Evolutionary conservation across 2,888 invertebrate genomes (phyloP), one percentile per base, ranked within the genome.

Genomic region (Tetheella fluctuosa): DNA sequence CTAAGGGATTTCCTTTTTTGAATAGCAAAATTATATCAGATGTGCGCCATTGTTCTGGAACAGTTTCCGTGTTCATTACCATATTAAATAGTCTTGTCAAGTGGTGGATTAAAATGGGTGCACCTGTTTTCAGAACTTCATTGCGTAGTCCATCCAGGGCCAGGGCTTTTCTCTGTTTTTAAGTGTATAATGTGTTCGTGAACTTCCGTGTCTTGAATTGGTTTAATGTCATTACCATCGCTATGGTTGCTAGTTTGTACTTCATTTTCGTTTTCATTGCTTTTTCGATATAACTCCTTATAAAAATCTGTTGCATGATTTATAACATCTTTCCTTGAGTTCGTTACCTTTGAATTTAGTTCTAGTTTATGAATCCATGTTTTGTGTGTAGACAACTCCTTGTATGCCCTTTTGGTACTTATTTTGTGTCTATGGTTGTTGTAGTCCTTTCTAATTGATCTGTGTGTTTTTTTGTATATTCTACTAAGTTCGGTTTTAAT

Each of bases 381-480:
- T 64, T 61, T 64, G 0, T 37, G 8, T 17, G 7, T 48, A 5
- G 52, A 57, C 39, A 62, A 34, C 39, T 64, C 52, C 59, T 62
- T 62, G 37, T 28, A 55, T 10, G 60, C 64, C 57, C 23, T 62
- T 25, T 62, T 64, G 23, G 10, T 34, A 23, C 62, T 62, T 52
- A 62, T 48, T 30, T 37, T 17, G 13, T 52, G 25, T 54, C 60
- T 64, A 17, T 64, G n/a, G 0, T 58, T 56, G 34, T 54, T 17
- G 15, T 64, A 62, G 15, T 64, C 60, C 23, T 52, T 58, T 54
- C 57, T 59, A 28, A 64, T 23, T 0, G 15, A 12, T 57, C 64
- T 64, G 12, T 52, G 62, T 37, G 59, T 62, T 7, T 12, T 23
- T 59, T 66, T 62, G 23, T 62, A 60, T 15, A 60, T n/a, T n/a